Evolutionary conservation across 64 coral and sea anemone species (phyloP).

Genomic region (Pachyseris speciosa): DNA sequence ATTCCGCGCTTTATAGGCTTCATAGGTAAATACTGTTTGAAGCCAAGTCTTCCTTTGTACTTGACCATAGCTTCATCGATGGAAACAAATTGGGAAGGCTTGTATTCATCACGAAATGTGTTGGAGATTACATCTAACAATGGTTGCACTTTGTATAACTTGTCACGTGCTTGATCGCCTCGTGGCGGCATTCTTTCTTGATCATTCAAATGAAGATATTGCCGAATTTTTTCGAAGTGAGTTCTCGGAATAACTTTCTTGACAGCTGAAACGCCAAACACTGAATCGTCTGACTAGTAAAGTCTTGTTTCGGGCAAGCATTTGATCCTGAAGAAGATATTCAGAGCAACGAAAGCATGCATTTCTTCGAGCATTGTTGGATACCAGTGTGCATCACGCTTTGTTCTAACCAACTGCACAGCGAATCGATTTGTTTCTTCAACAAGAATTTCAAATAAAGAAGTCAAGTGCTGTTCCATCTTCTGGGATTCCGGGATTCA

Average conservation of each 20-base stretch:
- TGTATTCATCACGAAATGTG: constrained; percentile 16
- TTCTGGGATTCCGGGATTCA: background rate
- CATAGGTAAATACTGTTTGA: constrained; percentile 50
- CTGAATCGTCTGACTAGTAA: constrained; percentile 26
- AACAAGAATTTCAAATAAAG: constrained; percentile 24
- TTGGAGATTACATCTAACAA: constrained; percentile 1
- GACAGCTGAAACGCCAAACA: constrained; percentile 1
- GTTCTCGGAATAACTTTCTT: constrained; percentile 47
- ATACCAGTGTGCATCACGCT: constrained; percentile 15
- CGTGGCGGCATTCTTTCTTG: constrained; percentile 8
- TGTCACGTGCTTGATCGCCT: background rate
- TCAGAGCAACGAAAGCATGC: constrained; percentile 2
- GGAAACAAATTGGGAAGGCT: constrained; percentile 14
- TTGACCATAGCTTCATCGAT: constrained; percentile 46
- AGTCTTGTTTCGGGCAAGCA: constrained; percentile 13
- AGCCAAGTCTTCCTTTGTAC: constrained; percentile 35
- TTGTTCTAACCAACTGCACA: constrained; percentile 10
- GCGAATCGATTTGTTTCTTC: constrained; percentile 46
- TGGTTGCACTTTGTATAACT: constrained; percentile 18
- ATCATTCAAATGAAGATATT: constrained; percentile 44
- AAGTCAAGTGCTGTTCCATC: constrained; percentile 41
- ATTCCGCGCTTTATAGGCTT: constrained; percentile 25
- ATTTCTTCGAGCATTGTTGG: background rate
- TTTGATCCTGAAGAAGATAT: constrained; percentile 7
- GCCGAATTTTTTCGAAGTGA: constrained; percentile 24